Evolutionary conservation across 2,113 vertebrate genomes (phyloP), one percentile per base, ranked within the genome.

Genomic region (Osmerus mordax): DNA sequence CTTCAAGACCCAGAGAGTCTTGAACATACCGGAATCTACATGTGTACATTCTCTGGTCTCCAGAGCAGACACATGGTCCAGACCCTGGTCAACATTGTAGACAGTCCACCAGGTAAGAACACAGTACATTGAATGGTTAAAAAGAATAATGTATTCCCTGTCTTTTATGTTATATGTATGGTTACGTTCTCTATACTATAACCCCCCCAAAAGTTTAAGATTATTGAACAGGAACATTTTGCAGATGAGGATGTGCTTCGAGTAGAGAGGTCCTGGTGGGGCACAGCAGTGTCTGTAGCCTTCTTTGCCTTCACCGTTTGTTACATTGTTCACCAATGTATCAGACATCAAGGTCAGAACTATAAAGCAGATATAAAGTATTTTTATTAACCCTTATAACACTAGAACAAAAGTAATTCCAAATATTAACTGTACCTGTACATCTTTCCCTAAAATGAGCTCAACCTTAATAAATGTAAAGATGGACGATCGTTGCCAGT

Each of bases 241-340:
- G 56, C 78, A 92, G 91, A 82, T 85, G 79, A 74, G 72, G 73
- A 83, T 70, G 82, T 89, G 58, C 73, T 60, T 19, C 75, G 75
- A 3, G 61, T 59, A 63, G 80, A 82, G 77, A 83, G 90, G 67
- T 91, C 87, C 0, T 87, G 90, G 86, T 92, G 91, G 91, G 86
- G 91, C 75, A 89, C 88, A 0, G 85, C 84, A 65, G 89, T 87
- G 0, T 92, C 89, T 59, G 88, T 78, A 64, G 84, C 83, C 28
- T 89, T 92, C 59, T 87, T 91, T 74, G 36, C 90, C 14, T 79
- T 90, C 73, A 90, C 89, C 9, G 16, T 91, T 29, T 78, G 76
- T 53, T 65, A 88, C 2, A 80, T 80, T 59, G 74, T 91, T 16
- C 82, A 87, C 56, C 87, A 79, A 6, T 92, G 87, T 79, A 68